Base-by-base conservation (phyloP, 2,797 vertebrate genomes). In the Monodelphis domestica region DNA sequence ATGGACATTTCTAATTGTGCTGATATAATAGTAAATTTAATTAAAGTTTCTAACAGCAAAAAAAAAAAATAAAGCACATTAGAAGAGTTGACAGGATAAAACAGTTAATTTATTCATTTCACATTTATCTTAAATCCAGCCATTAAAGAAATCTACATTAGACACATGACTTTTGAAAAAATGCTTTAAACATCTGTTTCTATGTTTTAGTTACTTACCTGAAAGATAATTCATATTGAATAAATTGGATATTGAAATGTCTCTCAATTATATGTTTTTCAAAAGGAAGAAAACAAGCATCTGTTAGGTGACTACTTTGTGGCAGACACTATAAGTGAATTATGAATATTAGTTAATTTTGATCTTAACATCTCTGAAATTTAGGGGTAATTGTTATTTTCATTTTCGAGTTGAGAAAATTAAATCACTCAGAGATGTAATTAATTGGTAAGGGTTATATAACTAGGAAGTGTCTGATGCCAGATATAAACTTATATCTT, bases 21-120 rank as follows among this genome's bases (percentile, higher is more conserved):
- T 96, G 91, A 98, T 98, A 96, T 14, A 97, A 97, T 38, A 97
- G 87, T 84, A 97, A 96, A 98, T 97, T 97, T 97, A 98, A 98
- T 98, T 98, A 98, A 98, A 98, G 93, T 97, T 97, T 97, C 87
- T 91, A 30, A 96, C 91, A 93, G 53, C 70, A 97, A 96, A 97
- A 92, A 95, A 95, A 97, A 97, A 97, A 97, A 30, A 96, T n/a
- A n/a, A n/a, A n/a, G n/a, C n/a, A n/a, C 93, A 97, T 96, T 93
- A 97, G 97, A 92, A 70, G 94, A 92, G 93, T 91, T 96, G 90
- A 97, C 92, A 97, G 89, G 95, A 33, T 89, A 96, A 98, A 98
- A 96, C 95, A 97, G 92, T 94, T 59, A 52, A 92, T 92, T 95
- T 91, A 90, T 97, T 90, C 55, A 97, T 96, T 96, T 97, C 97